These are phyloP conservation scores for Eidolon helvum DNA, from an alignment of 2,113 vertebrate species.

Conservation along the genomic window DNA sequence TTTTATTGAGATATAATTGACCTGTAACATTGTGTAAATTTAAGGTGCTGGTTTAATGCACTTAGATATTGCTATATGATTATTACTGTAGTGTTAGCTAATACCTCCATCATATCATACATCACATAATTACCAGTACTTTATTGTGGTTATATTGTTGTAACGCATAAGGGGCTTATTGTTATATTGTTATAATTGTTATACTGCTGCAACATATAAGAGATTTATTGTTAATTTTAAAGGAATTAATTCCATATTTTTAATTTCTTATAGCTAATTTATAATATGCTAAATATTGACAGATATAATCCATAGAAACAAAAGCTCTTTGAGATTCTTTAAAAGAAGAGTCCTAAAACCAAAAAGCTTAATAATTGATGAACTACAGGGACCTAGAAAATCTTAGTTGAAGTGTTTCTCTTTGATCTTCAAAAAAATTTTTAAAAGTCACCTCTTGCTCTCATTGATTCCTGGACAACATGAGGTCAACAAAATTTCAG, in stretches of 20 bases:
- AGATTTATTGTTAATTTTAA: background rate
- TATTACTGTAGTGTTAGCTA: background rate
- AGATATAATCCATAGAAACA: background rate
- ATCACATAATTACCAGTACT: background rate
- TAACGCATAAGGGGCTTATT: too few relatives aligned
- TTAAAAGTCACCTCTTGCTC: background rate
- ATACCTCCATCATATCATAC: background rate
- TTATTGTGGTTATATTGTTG: background rate
- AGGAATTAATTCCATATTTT: background rate
- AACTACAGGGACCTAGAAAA: background rate
- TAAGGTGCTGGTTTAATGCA: background rate
- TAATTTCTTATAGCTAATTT: background rate
- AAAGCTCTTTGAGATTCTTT: conserved; percentile 6
- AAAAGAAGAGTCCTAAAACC: background rate
- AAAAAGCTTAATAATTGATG: background rate
- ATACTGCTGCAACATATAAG: background rate
- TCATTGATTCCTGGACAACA: background rate
- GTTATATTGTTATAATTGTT: background rate
- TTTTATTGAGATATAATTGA: background rate
- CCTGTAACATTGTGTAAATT: background rate
- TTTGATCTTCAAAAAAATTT: background rate
- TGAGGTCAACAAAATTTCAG: background rate
- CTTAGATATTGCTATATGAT: background rate
- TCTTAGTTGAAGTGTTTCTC: background rate
- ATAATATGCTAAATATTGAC: background rate